Evolutionary conservation across 2,797 vertebrate genomes (phyloP).

Genomic region (Percopsis omiscomaycus): DNA sequence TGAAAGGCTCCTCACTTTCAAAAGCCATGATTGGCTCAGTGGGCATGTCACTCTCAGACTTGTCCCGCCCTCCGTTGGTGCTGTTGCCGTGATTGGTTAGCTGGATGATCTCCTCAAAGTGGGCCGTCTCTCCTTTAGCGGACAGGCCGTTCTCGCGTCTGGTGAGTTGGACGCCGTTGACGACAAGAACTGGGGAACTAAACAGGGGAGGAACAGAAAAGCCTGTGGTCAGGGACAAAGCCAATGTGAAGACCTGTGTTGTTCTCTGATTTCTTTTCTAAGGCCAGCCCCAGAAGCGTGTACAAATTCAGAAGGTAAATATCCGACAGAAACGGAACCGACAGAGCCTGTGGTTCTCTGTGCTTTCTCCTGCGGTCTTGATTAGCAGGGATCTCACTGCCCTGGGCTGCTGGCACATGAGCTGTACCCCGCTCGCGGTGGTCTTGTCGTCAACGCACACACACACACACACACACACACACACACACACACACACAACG

Average conservation of each 20-base stretch:
- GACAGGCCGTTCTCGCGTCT: conserved; percentile 90
- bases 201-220: conserved; percentile 10
- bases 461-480: not conserved
- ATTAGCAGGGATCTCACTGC: conserved; percentile 6
- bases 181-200: conserved; percentile 67
- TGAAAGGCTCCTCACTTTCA: conserved; percentile 85
- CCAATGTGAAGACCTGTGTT: no score
- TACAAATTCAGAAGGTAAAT: conserved; percentile 34
- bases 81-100: conserved; percentile 78
- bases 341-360: conserved; percentile 3
- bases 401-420: conserved; percentile 27
- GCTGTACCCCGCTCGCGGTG: conserved; percentile 31
- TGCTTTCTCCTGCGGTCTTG: conserved; percentile 42
- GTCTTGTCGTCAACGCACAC: conserved; percentile 21
- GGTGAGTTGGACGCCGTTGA: conserved; percentile 85
- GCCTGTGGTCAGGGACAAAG: not conserved
- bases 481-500: not conserved
- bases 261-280: conserved; percentile 8
- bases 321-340: conserved; percentile 24
- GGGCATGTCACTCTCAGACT: conserved; percentile 59
- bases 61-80: conserved; percentile 72
- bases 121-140: conserved; percentile 70
- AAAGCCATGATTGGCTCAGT: conserved; percentile 86
- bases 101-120: conserved; percentile 78
- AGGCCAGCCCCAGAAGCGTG: conserved; percentile 12